A percentile compares a stretch with the other conserved stretches of the same genome.
phyloP scores from a whole-genome alignment of 2,888 invertebrate genomes.

The Lycaena phlaeas region DNA sequence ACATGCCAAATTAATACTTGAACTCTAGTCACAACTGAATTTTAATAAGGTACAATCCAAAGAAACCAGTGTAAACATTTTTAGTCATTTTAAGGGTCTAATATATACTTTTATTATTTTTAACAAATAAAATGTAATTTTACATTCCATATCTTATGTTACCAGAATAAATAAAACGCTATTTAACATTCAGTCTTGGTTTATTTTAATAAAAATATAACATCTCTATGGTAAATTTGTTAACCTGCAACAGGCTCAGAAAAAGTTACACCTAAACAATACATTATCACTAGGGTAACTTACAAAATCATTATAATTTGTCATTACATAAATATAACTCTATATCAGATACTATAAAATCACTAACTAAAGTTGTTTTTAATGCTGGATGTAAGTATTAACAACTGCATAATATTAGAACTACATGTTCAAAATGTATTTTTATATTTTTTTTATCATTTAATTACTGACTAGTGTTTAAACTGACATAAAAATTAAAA shows the following conservation, averaged over 20 bases:
- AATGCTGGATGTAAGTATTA: background rate
- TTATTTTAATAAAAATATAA: conserved; percentile 22
- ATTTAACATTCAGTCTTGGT: conserved; percentile 23
- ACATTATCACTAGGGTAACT: conserved; percentile 1
- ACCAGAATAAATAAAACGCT: conserved; percentile 13
- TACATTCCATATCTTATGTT: background rate
- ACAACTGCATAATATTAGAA: background rate
- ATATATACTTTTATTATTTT: background rate
- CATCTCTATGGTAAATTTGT: conserved; percentile 11
- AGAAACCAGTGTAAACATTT: background rate
- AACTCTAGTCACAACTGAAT: no score
- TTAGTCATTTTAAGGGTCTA: background rate
- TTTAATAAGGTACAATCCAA: no score
- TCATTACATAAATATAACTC: background rate
- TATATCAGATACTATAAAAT: background rate
- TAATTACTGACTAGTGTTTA: conserved; percentile 5
- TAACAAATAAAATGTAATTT: background rate
- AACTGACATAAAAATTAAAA: no score
- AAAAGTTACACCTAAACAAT: background rate
- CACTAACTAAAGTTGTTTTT: no score
- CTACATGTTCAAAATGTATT: background rate
- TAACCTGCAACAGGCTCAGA: background rate
- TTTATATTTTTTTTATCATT: conserved; percentile 3
- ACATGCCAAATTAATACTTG: no score
- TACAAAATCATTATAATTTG: background rate